Base-by-base conservation (phyloP, 1,140 invertebrate genomes). In the Zeugodacus cucurbitae region DNA sequence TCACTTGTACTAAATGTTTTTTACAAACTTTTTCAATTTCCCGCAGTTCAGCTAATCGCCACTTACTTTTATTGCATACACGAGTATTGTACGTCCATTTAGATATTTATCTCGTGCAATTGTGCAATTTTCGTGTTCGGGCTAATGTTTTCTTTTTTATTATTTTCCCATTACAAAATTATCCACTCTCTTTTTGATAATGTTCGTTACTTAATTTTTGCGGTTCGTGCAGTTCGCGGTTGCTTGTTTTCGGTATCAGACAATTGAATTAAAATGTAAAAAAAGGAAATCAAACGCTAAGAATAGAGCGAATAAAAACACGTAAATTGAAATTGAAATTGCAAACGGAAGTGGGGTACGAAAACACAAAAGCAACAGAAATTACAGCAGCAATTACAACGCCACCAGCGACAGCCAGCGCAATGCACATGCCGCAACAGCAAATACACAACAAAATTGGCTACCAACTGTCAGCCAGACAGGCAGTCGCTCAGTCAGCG, bases 321-420 rank as follows among this genome's bases (percentile, higher is more conserved):
- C 74, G 8, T 22, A 44, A 82, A 82, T 26, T 82, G 74, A 82
- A 82, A 82, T 87, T 87, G 86, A 87, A 87, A 87, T 64, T 87
- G 57, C 86, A 59, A 70, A 87, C 87, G 87, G 87, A 87, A 87
- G 59, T 87, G 32, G 64, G 64, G 10, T 44, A 48, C 74, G 22
- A 44, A 82, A 82, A 82, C 14, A 82, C 74, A 82, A 82, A 82
- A 26, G 17, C 74, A 82, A 82, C 41, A 82, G 74, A 82, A 41
- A 78, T 78, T 78, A 78, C 70, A 78, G 70, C 70, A 78, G 37
- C 70, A 82, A 82, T 48, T 82, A 82, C 74, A 48, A 17, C 74
- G 26, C 74, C 20, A 26, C 74, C 3, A 34, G 32, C 14, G n/a
- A 14, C 74, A 82, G 48, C 20, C 11, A 26, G 58, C 3, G 41